These are phyloP conservation scores for Drosophila santomea DNA, from an alignment of 1,140 invertebrate genomes.

Conservation along the genomic window DNA sequence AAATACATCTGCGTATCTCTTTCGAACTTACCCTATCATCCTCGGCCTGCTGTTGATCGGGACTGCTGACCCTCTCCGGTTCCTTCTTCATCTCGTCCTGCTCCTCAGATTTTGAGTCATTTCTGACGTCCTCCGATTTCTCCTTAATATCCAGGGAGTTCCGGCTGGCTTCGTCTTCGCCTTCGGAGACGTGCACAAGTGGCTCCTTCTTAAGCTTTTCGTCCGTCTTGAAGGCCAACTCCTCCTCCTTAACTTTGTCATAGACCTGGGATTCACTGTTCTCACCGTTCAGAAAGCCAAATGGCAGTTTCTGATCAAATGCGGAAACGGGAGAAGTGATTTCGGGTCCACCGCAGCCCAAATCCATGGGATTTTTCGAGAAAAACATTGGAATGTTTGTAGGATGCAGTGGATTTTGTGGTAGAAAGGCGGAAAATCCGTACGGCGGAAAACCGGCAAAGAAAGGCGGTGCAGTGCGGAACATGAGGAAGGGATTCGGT, in stretches of 20 bases:
- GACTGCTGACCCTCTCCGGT: slow-evolving; percentile 9
- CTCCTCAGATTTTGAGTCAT: slow-evolving; percentile 10
- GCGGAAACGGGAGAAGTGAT: slow-evolving; percentile 44
- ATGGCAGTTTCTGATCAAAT: slow-evolving; percentile 56
- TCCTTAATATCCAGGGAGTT: slow-evolving; percentile 15
- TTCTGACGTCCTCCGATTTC: slow-evolving; percentile 8
- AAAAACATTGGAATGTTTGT: slow-evolving; percentile 87
- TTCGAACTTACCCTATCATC: slow-evolving; percentile 65
- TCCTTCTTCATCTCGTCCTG: slow-evolving; percentile 16
- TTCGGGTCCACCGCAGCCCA: slow-evolving; percentile 45
- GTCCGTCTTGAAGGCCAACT: slow-evolving; percentile 14
- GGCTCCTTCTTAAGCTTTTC: slow-evolving; percentile 49
- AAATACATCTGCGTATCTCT: no score
- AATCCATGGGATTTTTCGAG: slow-evolving; percentile 76
- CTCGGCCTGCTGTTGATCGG: slow-evolving; percentile 51
- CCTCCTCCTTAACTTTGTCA: slow-evolving; percentile 1
- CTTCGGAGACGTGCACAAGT: slow-evolving; percentile 34
- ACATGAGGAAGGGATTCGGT: slow-evolving; percentile 89
- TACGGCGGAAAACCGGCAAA: slow-evolving; percentile 86
- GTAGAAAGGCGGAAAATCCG: slow-evolving; percentile 78
- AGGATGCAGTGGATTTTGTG: slow-evolving; percentile 74
- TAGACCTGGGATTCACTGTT: slow-evolving; percentile 3
- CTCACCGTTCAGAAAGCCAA: slow-evolving; percentile 35
- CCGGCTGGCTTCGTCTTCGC: slow-evolving; percentile 39
- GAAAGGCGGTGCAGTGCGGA: slow-evolving; percentile 84